Conservation (phyloP, 2,113 vertebrate genomes). For the Dromas ardeola region DNA sequence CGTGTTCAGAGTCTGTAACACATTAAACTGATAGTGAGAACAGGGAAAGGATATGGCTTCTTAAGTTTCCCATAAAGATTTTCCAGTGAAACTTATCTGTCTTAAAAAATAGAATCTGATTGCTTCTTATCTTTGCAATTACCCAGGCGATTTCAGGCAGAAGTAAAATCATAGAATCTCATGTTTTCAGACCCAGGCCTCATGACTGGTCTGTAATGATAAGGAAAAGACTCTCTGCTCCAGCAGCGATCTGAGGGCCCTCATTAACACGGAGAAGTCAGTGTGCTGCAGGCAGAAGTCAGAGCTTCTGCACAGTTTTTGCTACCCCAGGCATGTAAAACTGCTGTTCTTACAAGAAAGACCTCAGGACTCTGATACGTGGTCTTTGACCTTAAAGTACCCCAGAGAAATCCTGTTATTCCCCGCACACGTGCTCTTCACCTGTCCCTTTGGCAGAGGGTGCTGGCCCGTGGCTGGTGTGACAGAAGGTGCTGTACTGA, state of each 20-base stretch:
- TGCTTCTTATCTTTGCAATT: background rate
- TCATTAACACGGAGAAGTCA: background rate
- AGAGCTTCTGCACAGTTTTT: background rate
- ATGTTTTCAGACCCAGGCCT: background rate
- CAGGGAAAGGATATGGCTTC: background rate
- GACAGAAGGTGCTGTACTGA: background rate
- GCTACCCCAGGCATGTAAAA: accelerated
- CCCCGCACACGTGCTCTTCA: background rate
- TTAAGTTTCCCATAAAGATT: background rate
- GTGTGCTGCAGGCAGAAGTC: background rate
- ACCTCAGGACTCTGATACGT: accelerated
- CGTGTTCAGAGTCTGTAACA: accelerated
- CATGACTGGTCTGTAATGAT: background rate
- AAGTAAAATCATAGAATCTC: background rate
- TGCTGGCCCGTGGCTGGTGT: background rate
- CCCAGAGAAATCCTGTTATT: background rate
- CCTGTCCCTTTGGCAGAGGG: background rate
- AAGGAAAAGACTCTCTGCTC: background rate
- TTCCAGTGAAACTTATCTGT: background rate
- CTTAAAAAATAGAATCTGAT: background rate
- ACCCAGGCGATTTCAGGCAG: background rate
- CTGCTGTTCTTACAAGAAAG: background rate
- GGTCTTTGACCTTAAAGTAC: background rate
- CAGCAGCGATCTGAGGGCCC: background rate
- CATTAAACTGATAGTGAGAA: background rate